Evolutionary conservation across 2,797 vertebrate species (phyloP), one percentile per base, ranked within the genome.

Genomic region (Delichon dasypus): DNA sequence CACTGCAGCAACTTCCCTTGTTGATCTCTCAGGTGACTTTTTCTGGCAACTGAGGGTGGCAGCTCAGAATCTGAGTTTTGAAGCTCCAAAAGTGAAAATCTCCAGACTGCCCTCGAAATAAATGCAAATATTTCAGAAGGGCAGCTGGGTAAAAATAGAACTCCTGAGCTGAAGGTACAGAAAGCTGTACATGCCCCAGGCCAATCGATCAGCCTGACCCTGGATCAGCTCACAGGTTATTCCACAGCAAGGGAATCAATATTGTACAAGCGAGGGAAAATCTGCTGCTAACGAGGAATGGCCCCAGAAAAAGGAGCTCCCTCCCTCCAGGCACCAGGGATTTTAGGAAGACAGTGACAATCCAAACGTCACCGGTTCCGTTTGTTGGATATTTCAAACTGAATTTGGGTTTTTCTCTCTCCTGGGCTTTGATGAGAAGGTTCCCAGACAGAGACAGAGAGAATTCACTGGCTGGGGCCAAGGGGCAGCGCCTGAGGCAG

Each of bases 131-230:
- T 40, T 94, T 47, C 32, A 64, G 54, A 29, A 30, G 36, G 80
- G 65, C 51, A 32, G 23, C 32, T 36, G 36, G 30, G 27, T 38
- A 10, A 23, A 48, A 87, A 16, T 1, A 16, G 60, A 57, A 64
- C 26, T 27, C 38, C 32, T 68, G 51, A 73, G 29, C 45, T 83
- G 5, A 22, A 58, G 64, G 16, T 15, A 6, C 38, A 68, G 25
- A 12, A 3, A 50, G 61, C 23, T n/a, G 2, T 7, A 1, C 10
- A 0, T 57, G 47, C n/a, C 44, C 53, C 13, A 1, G 40, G 48
- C 40, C 65, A 4, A n/a, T 40, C 62, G 32, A 71, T 61, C 54
- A 10, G 15, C 15, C 2, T 16, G 40, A 3, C 22, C 32, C 64
- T 17, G 51, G 84, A 45, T 8, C 34, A 48, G 34, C 44, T 72